A percentile compares a stretch with the other conserved stretches of the same genome.
Evolutionary conservation across 2,797 vertebrate genomes (phyloP).

Genomic region (Notolepis coatsorum): DNA sequence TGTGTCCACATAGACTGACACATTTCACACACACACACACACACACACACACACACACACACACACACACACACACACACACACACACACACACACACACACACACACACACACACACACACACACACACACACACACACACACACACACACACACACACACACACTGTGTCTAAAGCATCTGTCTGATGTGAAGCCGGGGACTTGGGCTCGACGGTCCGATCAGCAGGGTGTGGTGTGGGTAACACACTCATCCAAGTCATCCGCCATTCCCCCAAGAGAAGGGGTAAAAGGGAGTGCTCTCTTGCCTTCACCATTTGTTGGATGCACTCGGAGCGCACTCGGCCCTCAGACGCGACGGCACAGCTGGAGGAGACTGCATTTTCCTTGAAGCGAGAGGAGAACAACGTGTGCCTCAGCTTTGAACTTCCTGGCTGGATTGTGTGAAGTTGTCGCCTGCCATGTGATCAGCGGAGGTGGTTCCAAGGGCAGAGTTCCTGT

Average conservation of each 20-base stretch:
- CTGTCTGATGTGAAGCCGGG: slow-evolving; percentile 50
- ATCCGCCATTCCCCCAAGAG: slow-evolving; percentile 48
- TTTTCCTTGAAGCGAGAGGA: slow-evolving; percentile 49
- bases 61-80: background rate
- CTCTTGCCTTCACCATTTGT: slow-evolving; percentile 58
- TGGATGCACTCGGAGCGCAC: slow-evolving; percentile 57
- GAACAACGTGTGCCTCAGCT: slow-evolving; percentile 18
- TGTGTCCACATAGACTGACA: too few species aligned
- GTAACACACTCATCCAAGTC: slow-evolving; percentile 63
- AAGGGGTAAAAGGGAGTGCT: slow-evolving; percentile 56
- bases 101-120: background rate
- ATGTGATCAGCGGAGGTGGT: too few species aligned
- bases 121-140: background rate
- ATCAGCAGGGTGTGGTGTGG: slow-evolving; percentile 59
- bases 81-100: background rate
- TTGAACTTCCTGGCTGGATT: too few species aligned
- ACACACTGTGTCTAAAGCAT: slow-evolving; percentile 24
- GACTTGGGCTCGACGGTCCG: slow-evolving; percentile 50
- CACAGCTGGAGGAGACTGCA: slow-evolving; percentile 59
- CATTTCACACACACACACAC: slow-evolving; percentile 3
- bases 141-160: slow-evolving; percentile 23
- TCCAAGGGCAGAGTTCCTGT: too few species aligned
- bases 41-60: too few species aligned
- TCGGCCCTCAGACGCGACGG: slow-evolving; percentile 57
- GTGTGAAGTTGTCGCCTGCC: too few species aligned